Percentiles rank a stretch among this genome's conserved stretches.
phyloP scores from a whole-genome alignment of 2,888 invertebrate genomes.

The Deroplatys truncata region DNA sequence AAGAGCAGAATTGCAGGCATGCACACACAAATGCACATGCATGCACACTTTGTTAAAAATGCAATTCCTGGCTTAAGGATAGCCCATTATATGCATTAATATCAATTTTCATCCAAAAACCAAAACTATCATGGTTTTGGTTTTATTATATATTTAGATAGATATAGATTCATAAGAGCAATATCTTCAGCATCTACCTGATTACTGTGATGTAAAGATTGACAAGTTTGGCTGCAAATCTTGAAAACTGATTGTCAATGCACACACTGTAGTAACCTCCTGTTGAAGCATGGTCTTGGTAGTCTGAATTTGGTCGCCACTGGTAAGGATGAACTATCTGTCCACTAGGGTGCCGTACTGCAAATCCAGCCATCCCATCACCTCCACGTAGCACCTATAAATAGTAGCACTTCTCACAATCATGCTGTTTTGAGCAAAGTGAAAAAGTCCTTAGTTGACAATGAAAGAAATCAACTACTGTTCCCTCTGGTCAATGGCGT shows the following conservation, averaged over 20 bases:
- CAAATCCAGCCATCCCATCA: constrained; percentile 91
- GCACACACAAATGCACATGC: too few species aligned
- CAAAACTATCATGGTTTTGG: too few species aligned
- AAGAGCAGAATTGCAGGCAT: too few species aligned
- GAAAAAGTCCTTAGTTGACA: not conserved
- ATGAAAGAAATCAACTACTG: too few species aligned
- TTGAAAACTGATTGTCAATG: constrained; percentile 88
- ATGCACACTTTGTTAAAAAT: too few species aligned
- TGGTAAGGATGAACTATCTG: constrained; percentile 84
- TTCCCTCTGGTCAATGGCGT: too few species aligned
- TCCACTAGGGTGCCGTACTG: constrained; percentile 80
- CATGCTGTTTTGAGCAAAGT: constrained; percentile 29
- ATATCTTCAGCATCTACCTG: constrained; percentile 42
- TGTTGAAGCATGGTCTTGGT: constrained; percentile 73
- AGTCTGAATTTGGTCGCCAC: constrained; percentile 85
- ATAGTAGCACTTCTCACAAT: constrained; percentile 20
- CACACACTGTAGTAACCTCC: constrained; percentile 89
- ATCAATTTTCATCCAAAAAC: too few species aligned
- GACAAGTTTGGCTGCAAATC: constrained; percentile 84
- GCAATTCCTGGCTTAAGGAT: too few species aligned
- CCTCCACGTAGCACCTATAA: constrained; percentile 83
- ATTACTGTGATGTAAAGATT: constrained; percentile 89
- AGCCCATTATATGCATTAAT: too few species aligned
- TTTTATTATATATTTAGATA: too few species aligned
- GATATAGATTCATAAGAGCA: too few species aligned